Percentiles rank a stretch among this genome's conserved stretches.
Conservation (phyloP, 1,140 invertebrate genomes). For the Zaprionus gabonicus region DNA sequence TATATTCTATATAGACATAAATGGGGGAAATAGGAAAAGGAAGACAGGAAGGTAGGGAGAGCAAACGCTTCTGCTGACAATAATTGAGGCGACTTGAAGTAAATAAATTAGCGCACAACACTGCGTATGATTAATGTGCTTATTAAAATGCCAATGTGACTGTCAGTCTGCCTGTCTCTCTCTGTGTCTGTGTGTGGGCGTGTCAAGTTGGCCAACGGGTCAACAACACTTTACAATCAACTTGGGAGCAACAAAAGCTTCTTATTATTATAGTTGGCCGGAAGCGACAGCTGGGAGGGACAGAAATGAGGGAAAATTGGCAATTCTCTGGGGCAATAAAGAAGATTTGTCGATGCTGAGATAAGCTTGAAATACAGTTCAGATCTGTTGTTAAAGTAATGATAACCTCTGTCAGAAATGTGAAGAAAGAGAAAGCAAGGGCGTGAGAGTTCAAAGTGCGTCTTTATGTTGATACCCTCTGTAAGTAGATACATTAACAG, state of each 20-base stretch:
- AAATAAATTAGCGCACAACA: slow-evolving; percentile 77
- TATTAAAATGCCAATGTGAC: slow-evolving; percentile 51
- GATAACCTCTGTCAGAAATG: background rate
- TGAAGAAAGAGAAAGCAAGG: no score
- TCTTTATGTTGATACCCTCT: background rate
- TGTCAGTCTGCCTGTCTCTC: background rate
- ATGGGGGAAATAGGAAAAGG: background rate
- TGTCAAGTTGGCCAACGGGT: slow-evolving; percentile 40
- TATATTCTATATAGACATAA: slow-evolving; percentile 13
- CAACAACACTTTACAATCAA: slow-evolving; percentile 72
- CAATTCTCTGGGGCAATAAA: slow-evolving; percentile 15
- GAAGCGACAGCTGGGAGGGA: background rate
- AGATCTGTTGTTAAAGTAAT: background rate
- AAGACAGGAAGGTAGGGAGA: background rate
- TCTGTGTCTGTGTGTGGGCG: slow-evolving; percentile 24
- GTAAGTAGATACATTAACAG: background rate
- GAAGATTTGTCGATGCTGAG: slow-evolving; percentile 14
- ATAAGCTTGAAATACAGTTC: slow-evolving; percentile 5
- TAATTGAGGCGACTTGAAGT: slow-evolving; percentile 67
- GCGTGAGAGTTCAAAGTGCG: background rate
- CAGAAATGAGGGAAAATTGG: background rate
- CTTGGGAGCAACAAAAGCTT: slow-evolving; percentile 23
- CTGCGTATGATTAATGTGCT: slow-evolving; percentile 77
- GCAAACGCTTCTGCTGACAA: slow-evolving; percentile 12
- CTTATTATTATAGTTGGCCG: slow-evolving; percentile 46